phyloP scores from a whole-genome alignment of 2,888 invertebrate species.

The Rotaria socialis region DNA sequence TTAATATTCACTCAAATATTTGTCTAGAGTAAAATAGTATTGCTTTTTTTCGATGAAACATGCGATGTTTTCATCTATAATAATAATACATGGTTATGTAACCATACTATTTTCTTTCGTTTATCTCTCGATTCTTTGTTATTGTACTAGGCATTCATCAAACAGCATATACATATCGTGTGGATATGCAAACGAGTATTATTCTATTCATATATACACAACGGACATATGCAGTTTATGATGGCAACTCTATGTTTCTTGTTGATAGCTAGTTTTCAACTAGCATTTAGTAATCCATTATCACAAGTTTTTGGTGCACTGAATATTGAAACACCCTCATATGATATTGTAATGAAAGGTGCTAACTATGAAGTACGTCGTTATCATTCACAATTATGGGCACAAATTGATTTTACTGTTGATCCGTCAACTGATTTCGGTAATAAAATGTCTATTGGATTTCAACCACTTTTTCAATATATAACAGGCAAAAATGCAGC shows the following conservation, averaged over 20 bases:
- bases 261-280: background rate
- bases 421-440: background rate
- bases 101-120: background rate
- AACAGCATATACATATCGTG: background rate
- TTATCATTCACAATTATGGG: constrained; percentile 2
- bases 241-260: background rate
- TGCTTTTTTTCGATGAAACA: background rate
- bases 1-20: too few relatives aligned
- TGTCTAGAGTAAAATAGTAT: background rate
- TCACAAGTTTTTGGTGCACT: background rate
- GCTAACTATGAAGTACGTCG: background rate
- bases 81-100: background rate
- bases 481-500: constrained; percentile 39
- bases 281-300: background rate
- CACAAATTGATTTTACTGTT: background rate
- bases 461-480: constrained; percentile 37
- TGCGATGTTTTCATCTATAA: background rate
- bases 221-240: background rate
- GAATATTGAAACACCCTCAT: background rate
- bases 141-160: background rate
- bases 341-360: background rate
- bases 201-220: background rate
- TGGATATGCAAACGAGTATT: background rate
- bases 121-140: background rate
- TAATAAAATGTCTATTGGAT: background rate